phyloP scores from a whole-genome alignment of 2,113 vertebrate genomes.

The Scomber japonicus region DNA sequence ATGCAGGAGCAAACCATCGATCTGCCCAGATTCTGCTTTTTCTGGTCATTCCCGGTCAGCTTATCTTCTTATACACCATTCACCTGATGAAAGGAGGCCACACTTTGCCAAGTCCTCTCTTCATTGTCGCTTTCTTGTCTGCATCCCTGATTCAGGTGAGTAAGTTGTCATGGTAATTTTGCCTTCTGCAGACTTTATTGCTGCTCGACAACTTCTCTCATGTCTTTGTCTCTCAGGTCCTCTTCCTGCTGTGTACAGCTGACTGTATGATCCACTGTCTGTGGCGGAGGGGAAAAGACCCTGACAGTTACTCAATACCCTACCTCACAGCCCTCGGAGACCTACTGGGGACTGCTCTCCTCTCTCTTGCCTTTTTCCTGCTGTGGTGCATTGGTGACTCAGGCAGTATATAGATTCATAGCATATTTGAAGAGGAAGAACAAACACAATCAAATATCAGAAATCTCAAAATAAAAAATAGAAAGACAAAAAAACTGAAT shows the following conservation, averaged over 20 bases:
- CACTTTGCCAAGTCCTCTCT: conserved; percentile 81
- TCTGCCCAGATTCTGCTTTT: conserved; percentile 92
- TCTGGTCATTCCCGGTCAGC: conserved; percentile 91
- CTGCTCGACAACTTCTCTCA: not conserved
- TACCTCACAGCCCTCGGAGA: conserved; percentile 96
- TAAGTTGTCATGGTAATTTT: not conserved
- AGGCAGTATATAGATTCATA: conserved; percentile 42
- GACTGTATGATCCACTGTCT: conserved; percentile 90
- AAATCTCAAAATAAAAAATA: too few relatives aligned
- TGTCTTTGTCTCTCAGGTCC: conserved; percentile 82
- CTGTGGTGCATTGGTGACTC: conserved; percentile 67
- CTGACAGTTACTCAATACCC: conserved; percentile 95
- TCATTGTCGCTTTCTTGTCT: conserved; percentile 88
- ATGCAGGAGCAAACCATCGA: conserved; percentile 88
- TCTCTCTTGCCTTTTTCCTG: conserved; percentile 88
- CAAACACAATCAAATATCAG: not conserved
- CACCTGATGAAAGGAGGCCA: conserved; percentile 88
- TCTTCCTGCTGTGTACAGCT: conserved; percentile 88
- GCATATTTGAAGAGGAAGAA: not conserved
- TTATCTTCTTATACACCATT: conserved; percentile 89
- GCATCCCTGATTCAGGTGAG: conserved; percentile 92
- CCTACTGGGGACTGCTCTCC: conserved; percentile 91
- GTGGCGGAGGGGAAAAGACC: conserved; percentile 91
- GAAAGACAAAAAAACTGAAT: too few relatives aligned
- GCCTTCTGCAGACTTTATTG: conserved; percentile 9